Percentiles rank a stretch among this genome's conserved stretches.
These are phyloP conservation scores for Heliconius himera DNA, from an alignment of 1,140 invertebrate species.

Conservation along the genomic window DNA sequence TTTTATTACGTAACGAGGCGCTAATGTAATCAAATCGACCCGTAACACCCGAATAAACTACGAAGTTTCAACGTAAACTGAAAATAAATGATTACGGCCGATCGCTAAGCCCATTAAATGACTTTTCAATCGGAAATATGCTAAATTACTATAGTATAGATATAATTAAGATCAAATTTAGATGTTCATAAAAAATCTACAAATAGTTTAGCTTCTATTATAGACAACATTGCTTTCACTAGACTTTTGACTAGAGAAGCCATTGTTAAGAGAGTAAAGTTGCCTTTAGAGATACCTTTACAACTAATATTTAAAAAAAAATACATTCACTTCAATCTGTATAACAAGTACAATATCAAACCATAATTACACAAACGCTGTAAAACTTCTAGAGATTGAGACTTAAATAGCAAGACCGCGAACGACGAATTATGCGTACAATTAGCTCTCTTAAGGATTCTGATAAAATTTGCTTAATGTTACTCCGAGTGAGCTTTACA, in stretches of 20 bases:
- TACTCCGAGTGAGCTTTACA: background rate
- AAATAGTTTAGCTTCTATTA: background rate
- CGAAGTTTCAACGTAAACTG: constrained; percentile 2
- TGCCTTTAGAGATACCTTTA: no score
- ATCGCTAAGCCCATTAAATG: background rate
- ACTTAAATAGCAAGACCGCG: background rate
- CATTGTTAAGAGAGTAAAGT: no score
- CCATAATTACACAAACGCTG: background rate
- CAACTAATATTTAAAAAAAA: background rate
- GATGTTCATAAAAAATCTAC: background rate
- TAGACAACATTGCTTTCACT: background rate
- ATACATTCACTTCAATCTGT: background rate
- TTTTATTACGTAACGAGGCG: background rate
- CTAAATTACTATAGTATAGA: background rate
- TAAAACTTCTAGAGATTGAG: background rate
- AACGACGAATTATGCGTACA: background rate
- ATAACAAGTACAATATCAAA: background rate
- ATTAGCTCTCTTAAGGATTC: constrained; percentile 2
- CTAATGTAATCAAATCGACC: constrained; percentile 17
- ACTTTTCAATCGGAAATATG: background rate
- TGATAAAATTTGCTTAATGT: background rate
- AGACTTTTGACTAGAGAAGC: no score
- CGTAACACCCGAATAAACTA: constrained; percentile 14
- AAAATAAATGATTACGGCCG: constrained; percentile 20
- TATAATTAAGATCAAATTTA: background rate